phyloP scores from a whole-genome alignment of 2,113 vertebrate genomes.

The Hippolais icterina region DNA sequence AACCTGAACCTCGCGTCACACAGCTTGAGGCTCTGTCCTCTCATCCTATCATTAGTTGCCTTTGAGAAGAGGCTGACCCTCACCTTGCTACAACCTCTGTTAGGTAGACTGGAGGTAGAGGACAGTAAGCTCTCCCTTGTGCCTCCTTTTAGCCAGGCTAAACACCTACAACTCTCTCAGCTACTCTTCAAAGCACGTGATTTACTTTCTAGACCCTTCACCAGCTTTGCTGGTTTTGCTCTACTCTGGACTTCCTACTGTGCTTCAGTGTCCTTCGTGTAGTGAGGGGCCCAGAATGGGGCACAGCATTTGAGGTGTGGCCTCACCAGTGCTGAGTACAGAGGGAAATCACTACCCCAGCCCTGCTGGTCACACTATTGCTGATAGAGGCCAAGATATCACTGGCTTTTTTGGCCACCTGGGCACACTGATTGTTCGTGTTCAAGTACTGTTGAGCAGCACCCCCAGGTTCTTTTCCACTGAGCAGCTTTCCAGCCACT shows the following conservation, averaged over 20 bases:
- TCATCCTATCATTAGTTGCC: background rate
- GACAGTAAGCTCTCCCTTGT: background rate
- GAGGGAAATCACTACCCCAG: too few species aligned
- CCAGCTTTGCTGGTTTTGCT: background rate
- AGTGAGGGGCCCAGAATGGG: background rate
- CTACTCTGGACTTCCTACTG: background rate
- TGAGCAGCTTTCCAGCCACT: background rate
- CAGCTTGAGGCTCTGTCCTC: background rate
- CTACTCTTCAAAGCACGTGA: background rate
- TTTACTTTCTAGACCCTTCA: background rate
- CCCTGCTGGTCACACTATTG: background rate
- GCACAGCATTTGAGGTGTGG: fast-evolving
- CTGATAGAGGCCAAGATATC: too few species aligned
- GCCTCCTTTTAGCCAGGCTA: background rate
- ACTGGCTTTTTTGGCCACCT: background rate
- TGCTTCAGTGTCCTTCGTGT: background rate
- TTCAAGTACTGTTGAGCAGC: background rate
- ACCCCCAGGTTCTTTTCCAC: background rate
- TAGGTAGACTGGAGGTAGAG: background rate
- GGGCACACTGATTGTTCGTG: background rate
- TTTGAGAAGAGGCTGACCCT: background rate
- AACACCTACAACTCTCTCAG: background rate
- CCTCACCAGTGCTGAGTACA: background rate
- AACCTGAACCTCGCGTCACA: background rate
- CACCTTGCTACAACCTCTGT: background rate